A percentile compares a stretch with the other conserved stretches of the same genome.
Conservation (phyloP, 1,140 invertebrate species). For the Mya arenaria region DNA sequence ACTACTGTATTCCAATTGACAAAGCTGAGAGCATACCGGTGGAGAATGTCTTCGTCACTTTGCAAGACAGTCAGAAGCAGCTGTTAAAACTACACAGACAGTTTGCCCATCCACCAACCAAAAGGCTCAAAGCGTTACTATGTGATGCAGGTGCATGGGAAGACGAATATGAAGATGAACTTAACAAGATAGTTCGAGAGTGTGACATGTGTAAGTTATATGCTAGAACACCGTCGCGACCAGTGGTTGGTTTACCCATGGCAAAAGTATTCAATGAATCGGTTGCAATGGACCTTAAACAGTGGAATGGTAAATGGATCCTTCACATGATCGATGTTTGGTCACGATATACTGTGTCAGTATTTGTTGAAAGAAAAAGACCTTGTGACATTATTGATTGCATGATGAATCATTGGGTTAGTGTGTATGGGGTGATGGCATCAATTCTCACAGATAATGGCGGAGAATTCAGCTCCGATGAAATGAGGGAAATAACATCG, state of each 20-base stretch:
- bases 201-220: slow-evolving; percentile 11
- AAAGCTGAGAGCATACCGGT: slow-evolving; percentile 27
- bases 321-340: slow-evolving; percentile 48
- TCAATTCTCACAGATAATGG: slow-evolving; percentile 27
- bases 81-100: slow-evolving; percentile 45
- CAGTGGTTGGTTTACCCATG: slow-evolving; percentile 24
- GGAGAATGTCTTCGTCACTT: not conserved
- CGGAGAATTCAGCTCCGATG: slow-evolving; percentile 43
- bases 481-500: slow-evolving; percentile 15
- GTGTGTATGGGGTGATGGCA: slow-evolving; percentile 45
- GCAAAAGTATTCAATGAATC: slow-evolving; percentile 12
- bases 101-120: slow-evolving; percentile 45
- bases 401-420: slow-evolving; percentile 42
- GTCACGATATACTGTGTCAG: slow-evolving; percentile 28
- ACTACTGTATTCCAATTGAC: slow-evolving; percentile 55
- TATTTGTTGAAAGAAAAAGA: slow-evolving; percentile 30
- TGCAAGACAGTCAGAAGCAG: not conserved
- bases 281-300: slow-evolving; percentile 38
- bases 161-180: slow-evolving; percentile 7
- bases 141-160: slow-evolving; percentile 35
- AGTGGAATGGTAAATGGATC: slow-evolving; percentile 15
- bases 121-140: slow-evolving; percentile 35
- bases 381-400: slow-evolving; percentile 23
- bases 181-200: not conserved
- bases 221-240: slow-evolving; percentile 26